Evolutionary conservation across 1,140 invertebrate genomes (phyloP), one percentile per base, ranked within the genome.

Genomic region (Bombus superbus): DNA sequence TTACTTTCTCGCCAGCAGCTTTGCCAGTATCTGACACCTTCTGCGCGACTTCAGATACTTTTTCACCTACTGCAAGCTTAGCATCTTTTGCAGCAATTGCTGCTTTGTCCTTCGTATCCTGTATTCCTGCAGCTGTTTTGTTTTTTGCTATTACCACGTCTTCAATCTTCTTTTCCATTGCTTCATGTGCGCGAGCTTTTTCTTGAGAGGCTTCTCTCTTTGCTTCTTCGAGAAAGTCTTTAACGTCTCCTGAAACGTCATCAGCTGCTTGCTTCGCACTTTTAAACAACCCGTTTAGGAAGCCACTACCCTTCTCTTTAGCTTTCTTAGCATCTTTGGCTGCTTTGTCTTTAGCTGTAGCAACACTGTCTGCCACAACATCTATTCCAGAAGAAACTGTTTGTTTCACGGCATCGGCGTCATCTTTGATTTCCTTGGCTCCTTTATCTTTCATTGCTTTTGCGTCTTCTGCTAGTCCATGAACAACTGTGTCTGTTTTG

Each of bases 241-340:
- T 93, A 0, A 94, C 89, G 0, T 94, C 94, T 15, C 92, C 94
- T 0, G 93, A 90, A 9, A 92, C 88, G 59, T 94, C 93, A 18
- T 94, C 93, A 3, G 92, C 90, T 0, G 93, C 90, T 42, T 94
- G 91, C 18, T 93, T 93, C 0, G 89, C 81, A 2, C 91, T 89
- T 77, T 93, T 93, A 28, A 93, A 91, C 6, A 94, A 90, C 1
- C 90, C 87, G 1, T 90, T 92, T 0, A 94, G 83, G 25, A 94
- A 93, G 0, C 92, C 91, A 4, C 89, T 64, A 9, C 84, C 71
- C 68, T 94, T 94, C 0, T 92, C 93, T 62, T 92, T 93, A 0
- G 66, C 76, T 53, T 94, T 92, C 13, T 92, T 92, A 0, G 77
- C 53, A 40, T 91, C 91, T 22, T 90, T 91, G 0, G n/a, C 73